A percentile compares a stretch with the other conserved stretches of the same genome.
Evolutionary conservation across 2,797 vertebrate species (phyloP).

Genomic region (Syngnathus rostellatus): DNA sequence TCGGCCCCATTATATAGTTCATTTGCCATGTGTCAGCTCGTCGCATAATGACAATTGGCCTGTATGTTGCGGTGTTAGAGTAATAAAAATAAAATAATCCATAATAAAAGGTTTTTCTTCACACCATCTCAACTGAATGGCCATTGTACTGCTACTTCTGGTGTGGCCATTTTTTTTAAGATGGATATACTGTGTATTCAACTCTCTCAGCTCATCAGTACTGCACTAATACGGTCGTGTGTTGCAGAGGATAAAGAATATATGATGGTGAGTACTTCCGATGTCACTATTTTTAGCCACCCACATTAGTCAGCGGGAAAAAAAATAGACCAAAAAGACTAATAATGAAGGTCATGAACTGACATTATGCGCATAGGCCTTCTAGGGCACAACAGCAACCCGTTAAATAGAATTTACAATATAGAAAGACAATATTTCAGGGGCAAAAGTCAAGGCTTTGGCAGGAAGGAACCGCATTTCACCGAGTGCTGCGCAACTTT

Average conservation of each 20-base stretch:
- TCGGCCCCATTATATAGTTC: background rate
- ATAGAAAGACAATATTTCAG: constrained; percentile 60
- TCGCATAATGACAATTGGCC: background rate
- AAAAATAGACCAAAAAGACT: constrained; percentile 45
- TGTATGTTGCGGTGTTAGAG: background rate
- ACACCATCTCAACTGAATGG: no score
- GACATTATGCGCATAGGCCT: constrained; percentile 32
- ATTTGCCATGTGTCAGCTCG: background rate
- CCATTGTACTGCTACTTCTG: no score
- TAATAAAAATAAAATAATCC: no score
- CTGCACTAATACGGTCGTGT: no score
- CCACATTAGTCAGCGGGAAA: constrained; percentile 22
- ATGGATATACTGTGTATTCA: no score
- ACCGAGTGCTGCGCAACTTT: constrained; percentile 60
- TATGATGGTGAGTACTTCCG: no score
- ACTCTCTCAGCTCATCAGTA: no score
- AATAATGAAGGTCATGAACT: constrained; percentile 55
- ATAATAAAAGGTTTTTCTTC: no score
- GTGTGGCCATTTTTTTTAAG: no score
- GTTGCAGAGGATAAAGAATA: no score
- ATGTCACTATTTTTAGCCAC: no score
- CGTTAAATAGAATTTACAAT: constrained; percentile 61
- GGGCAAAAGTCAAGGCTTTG: constrained; percentile 57
- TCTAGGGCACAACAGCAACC: constrained; percentile 40
- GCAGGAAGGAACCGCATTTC: constrained; percentile 57